Percentiles rank a stretch among this genome's conserved stretches.
These are phyloP conservation scores for Clarias batrachus DNA, from an alignment of 2,113 vertebrate genomes.

Conservation along the genomic window DNA sequence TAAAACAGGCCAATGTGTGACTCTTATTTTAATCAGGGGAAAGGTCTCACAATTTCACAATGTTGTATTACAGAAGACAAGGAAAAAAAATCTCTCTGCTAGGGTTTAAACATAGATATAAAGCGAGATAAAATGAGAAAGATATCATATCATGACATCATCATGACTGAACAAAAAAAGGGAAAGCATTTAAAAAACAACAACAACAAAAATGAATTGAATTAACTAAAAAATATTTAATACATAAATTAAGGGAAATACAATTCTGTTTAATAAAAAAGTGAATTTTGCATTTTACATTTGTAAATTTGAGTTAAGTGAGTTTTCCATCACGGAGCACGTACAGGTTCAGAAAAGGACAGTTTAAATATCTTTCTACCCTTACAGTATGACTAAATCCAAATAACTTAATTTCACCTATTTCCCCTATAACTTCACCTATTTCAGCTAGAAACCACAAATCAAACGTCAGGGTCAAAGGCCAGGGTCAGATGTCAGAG, in stretches of 20 bases:
- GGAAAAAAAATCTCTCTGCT: neutral
- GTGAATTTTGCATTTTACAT: neutral
- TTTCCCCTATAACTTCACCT: neutral
- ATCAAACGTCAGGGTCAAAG: neutral
- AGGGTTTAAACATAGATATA: neutral
- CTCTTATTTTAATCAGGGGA: neutral
- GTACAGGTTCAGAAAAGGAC: neutral
- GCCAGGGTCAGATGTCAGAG: neutral
- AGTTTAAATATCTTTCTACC: neutral
- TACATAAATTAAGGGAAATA: neutral
- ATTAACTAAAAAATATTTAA: too few relatives aligned
- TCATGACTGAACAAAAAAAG: neutral
- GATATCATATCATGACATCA: neutral
- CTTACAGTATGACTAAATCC: neutral
- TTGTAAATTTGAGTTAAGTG: neutral
- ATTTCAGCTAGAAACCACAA: neutral
- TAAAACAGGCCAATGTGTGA: neutral
- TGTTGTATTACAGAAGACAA: neutral
- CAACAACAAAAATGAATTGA: too few relatives aligned
- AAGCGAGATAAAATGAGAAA: neutral
- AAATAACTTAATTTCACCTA: neutral
- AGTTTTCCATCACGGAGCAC: neutral
- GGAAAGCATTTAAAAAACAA: too few relatives aligned
- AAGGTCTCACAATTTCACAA: neutral
- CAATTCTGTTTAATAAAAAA: neutral